These are phyloP conservation scores for Ochropleura plecta DNA, from an alignment of 2,888 invertebrate genomes.

Conservation along the genomic window DNA sequence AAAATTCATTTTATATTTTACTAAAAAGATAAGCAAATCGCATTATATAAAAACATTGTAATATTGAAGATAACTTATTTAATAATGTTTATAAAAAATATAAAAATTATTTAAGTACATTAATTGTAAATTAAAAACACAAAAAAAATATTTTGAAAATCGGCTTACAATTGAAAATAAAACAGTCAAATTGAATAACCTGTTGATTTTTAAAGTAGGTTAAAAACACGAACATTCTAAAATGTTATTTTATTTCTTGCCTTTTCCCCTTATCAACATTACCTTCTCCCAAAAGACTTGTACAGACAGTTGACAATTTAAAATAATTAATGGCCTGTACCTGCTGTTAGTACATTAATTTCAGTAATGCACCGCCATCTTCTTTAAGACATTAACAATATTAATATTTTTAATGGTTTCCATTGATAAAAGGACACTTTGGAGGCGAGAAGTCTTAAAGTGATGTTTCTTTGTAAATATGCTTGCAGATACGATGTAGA, in stretches of 20 bases:
- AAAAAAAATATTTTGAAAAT: too few species aligned
- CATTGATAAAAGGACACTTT: slow-evolving; percentile 25
- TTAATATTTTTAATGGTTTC: slow-evolving; percentile 45
- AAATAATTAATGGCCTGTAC: slow-evolving; percentile 48
- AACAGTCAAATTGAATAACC: too few species aligned
- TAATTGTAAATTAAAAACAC: too few species aligned
- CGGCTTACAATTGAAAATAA: too few species aligned
- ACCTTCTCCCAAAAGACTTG: slow-evolving; percentile 20
- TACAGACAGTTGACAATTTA: slow-evolving; percentile 34
- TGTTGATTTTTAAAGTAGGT: too few species aligned
- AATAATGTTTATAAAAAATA: too few species aligned
- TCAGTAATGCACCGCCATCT: slow-evolving; percentile 46
- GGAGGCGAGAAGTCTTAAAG: background rate
- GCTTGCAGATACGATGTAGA: too few species aligned
- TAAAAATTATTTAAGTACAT: too few species aligned
- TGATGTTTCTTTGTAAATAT: background rate
- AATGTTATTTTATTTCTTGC: background rate
- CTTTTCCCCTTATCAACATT: slow-evolving; percentile 17
- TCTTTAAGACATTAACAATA: slow-evolving; percentile 36
- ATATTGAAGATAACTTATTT: too few species aligned
- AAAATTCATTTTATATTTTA: too few species aligned
- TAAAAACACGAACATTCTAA: background rate
- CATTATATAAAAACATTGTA: too few species aligned
- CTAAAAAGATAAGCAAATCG: too few species aligned
- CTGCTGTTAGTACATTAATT: slow-evolving; percentile 36